A percentile compares a stretch with the other conserved stretches of the same genome.
phyloP scores from a whole-genome alignment of 2,888 invertebrate genomes.

The Nasonovia ribisnigri region DNA sequence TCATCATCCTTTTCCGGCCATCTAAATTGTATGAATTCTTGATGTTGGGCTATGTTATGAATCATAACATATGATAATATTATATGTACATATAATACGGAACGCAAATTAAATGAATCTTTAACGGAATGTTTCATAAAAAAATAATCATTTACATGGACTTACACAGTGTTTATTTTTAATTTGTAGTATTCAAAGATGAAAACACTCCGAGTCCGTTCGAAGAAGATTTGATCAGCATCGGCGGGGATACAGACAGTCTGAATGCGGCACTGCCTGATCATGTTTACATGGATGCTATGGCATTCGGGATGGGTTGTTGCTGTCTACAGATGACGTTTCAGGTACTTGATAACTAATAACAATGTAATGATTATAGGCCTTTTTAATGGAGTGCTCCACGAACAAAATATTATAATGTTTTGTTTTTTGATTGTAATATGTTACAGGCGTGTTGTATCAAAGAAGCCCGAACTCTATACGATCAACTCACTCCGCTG shows the following conservation, averaged over 20 bases:
- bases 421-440: background rate
- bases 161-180: background rate
- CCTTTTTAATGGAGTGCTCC: background rate
- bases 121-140: background rate
- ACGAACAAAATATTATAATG: background rate
- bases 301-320: slow-evolving; percentile 99
- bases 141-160: background rate
- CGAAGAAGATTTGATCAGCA: slow-evolving; percentile 73
- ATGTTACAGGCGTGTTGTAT: slow-evolving; percentile 91
- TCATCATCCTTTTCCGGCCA: background rate
- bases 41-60: background rate
- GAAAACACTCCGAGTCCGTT: slow-evolving; percentile 87
- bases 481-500: slow-evolving; percentile 96
- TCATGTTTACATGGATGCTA: slow-evolving; percentile 97
- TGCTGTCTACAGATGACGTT: slow-evolving; percentile 97
- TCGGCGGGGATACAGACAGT: slow-evolving; percentile 78
- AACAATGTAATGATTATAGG: background rate
- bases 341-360: slow-evolving; percentile 71
- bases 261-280: slow-evolving; percentile 82
- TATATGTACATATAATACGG: background rate
- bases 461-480: slow-evolving; percentile 92
- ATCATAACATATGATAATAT: background rate
- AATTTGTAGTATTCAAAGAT: slow-evolving; percentile 85
- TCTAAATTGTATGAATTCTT: background rate
- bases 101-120: background rate